Evolutionary conservation across 2,888 invertebrate genomes (phyloP).

Genomic region (Lochmaea crataegi): DNA sequence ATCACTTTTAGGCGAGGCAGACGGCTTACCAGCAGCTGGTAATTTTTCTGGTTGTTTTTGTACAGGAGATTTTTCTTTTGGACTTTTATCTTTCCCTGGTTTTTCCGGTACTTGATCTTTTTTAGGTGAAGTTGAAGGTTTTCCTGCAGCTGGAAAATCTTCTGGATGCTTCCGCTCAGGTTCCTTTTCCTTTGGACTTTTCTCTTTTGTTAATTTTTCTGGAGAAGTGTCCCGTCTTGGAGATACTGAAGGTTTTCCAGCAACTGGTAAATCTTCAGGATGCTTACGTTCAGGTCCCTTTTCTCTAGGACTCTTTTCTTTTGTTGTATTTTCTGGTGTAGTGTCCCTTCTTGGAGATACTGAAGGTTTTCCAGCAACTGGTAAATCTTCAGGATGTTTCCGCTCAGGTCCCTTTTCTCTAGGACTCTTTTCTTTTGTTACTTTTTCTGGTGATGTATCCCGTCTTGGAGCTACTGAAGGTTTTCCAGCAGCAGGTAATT

Average conservation of each 20-base stretch:
- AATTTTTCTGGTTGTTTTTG: slow-evolving; percentile 34
- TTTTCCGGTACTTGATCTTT: not conserved
- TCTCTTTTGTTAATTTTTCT: not conserved
- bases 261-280: slow-evolving; percentile 33
- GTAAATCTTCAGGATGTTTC: slow-evolving; percentile 49
- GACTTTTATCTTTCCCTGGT: slow-evolving; percentile 11
- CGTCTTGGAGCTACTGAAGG: slow-evolving; percentile 10
- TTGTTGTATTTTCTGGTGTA: not conserved
- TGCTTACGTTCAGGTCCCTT: slow-evolving; percentile 15
- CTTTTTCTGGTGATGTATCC: not conserved
- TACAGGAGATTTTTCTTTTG: slow-evolving; percentile 7
- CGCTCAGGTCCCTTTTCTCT: slow-evolving; percentile 48
- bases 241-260: slow-evolving; percentile 26
- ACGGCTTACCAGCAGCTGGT: slow-evolving; percentile 36
- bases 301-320: not conserved
- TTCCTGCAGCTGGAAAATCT: slow-evolving; percentile 39
- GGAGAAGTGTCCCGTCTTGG: slow-evolving; percentile 2
- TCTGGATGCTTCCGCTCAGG: slow-evolving; percentile 29
- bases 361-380: slow-evolving; percentile 29
- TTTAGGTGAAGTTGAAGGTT: slow-evolving; percentile 21
- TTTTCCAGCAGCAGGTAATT: slow-evolving; percentile 31
- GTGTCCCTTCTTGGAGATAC: not conserved
- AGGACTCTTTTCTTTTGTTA: slow-evolving; percentile 25
- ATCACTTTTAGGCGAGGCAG: slow-evolving; percentile 17
- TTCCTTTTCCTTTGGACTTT: not conserved